A percentile compares a stretch with the other conserved stretches of the same genome.
Evolutionary conservation across 2,888 invertebrate genomes (phyloP).

Genomic region (Gandaritis pyraliata): DNA sequence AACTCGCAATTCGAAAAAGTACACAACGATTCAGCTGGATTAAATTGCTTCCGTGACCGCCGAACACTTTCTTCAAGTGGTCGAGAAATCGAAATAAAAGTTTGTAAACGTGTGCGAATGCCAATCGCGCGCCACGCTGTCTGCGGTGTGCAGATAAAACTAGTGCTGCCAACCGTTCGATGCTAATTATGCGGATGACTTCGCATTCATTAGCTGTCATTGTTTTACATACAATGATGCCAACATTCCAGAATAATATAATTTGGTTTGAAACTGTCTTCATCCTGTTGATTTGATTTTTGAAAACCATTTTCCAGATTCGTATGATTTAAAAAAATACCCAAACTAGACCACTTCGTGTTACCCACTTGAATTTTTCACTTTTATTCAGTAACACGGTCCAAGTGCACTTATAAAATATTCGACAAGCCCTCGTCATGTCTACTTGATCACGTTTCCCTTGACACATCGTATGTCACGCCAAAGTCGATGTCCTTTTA

Average conservation of each 20-base stretch:
- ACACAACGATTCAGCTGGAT: constrained; percentile 55
- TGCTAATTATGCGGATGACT: constrained; percentile 48
- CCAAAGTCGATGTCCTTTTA: constrained; percentile 65
- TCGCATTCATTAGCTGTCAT: constrained; percentile 24
- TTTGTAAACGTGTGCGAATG: constrained; percentile 43
- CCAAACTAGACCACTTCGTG: too few species aligned
- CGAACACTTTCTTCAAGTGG: constrained; percentile 57
- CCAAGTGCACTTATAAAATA: constrained; percentile 45
- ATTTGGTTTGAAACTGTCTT: background rate
- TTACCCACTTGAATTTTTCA: constrained; percentile 9
- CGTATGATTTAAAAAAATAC: too few species aligned
- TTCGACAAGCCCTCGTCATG: constrained; percentile 32
- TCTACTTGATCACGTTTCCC: constrained; percentile 69
- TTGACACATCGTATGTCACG: constrained; percentile 58
- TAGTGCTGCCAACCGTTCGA: constrained; percentile 56
- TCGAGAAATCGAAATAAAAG: constrained; percentile 48
- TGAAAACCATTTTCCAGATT: too few species aligned
- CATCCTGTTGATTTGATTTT: constrained; percentile 1
- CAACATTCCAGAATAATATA: background rate
- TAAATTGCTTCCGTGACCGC: constrained; percentile 65
- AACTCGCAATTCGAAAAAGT: constrained; percentile 49
- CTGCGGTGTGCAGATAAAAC: constrained; percentile 58
- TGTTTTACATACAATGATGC: constrained; percentile 12
- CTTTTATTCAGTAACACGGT: constrained; percentile 18
- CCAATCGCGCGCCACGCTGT: constrained; percentile 78